phyloP scores from a whole-genome alignment of 2,888 invertebrate genomes.

The Spicauda simplicius region DNA sequence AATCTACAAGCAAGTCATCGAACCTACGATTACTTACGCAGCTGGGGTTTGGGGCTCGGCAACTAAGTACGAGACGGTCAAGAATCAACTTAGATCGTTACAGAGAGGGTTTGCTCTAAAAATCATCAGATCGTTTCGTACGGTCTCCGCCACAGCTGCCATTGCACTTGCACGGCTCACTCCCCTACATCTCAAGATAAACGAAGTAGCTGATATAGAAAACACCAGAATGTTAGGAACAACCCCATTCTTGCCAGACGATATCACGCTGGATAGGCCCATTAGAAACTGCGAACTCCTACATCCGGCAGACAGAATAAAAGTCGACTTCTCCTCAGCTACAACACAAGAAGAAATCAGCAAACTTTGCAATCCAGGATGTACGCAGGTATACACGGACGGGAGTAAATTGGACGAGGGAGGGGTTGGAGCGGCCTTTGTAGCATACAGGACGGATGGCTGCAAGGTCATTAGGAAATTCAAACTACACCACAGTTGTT shows the following conservation, averaged over 20 bases:
- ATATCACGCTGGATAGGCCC: too few species aligned
- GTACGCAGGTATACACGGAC: slow-evolving; percentile 18
- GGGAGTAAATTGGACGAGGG: slow-evolving; percentile 18
- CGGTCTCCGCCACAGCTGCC: not conserved
- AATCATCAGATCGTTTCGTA: slow-evolving; percentile 7
- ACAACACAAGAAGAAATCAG: slow-evolving; percentile 2
- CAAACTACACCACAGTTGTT: too few species aligned
- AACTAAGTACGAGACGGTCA: too few species aligned
- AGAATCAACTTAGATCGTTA: too few species aligned
- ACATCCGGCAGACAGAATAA: not conserved
- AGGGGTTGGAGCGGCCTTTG: slow-evolving; percentile 17
- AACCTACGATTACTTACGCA: too few species aligned
- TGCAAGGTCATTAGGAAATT: too few species aligned
- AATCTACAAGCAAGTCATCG: too few species aligned
- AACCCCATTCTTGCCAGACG: not conserved
- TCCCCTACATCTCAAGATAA: too few species aligned
- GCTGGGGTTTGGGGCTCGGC: too few species aligned
- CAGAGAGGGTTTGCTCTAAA: slow-evolving; percentile 16
- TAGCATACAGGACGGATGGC: not conserved
- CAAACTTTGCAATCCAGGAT: not conserved
- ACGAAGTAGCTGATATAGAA: not conserved
- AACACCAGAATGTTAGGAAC: not conserved
- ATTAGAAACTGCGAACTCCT: not conserved
- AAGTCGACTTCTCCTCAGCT: not conserved
- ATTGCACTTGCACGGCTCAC: too few species aligned